phyloP scores from a whole-genome alignment of 2,888 invertebrate genomes.

The Microctonus aethiopoides region DNA sequence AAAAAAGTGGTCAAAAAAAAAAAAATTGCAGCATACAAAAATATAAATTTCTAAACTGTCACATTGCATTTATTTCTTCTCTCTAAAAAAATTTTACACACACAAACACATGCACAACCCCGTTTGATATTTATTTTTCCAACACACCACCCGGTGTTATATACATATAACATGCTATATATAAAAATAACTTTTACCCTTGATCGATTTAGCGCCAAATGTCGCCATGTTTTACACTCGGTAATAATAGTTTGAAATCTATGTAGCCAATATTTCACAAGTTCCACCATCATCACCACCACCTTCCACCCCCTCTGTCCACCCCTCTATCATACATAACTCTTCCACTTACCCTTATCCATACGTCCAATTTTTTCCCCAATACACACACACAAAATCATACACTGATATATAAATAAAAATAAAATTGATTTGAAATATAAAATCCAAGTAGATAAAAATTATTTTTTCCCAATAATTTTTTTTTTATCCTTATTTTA shows the following conservation, averaged over 20 bases:
- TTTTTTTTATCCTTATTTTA: not conserved
- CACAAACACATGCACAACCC: not conserved
- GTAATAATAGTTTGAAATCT: constrained; percentile 67
- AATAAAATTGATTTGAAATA: no score
- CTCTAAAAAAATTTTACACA: not conserved
- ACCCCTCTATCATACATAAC: not conserved
- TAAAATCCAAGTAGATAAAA: not conserved
- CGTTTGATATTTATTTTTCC: constrained; percentile 48
- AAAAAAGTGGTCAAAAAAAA: not conserved
- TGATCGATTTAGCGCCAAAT: constrained; percentile 67
- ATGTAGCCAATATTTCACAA: constrained; percentile 66
- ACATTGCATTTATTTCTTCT: constrained; percentile 15
- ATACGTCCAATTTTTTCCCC: not conserved
- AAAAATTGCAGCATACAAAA: not conserved
- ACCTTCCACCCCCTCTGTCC: constrained; percentile 52
- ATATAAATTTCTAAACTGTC: not conserved
- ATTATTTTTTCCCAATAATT: not conserved
- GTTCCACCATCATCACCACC: constrained; percentile 30
- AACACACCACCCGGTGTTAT: constrained; percentile 38
- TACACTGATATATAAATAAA: no score
- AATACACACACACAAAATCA: no score
- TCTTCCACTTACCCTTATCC: not conserved
- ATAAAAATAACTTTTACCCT: constrained; percentile 32
- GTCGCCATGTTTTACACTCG: constrained; percentile 67
- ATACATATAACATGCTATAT: constrained; percentile 13